Conservation (phyloP, 2,888 invertebrate species). For the Drosophila borealis region DNA sequence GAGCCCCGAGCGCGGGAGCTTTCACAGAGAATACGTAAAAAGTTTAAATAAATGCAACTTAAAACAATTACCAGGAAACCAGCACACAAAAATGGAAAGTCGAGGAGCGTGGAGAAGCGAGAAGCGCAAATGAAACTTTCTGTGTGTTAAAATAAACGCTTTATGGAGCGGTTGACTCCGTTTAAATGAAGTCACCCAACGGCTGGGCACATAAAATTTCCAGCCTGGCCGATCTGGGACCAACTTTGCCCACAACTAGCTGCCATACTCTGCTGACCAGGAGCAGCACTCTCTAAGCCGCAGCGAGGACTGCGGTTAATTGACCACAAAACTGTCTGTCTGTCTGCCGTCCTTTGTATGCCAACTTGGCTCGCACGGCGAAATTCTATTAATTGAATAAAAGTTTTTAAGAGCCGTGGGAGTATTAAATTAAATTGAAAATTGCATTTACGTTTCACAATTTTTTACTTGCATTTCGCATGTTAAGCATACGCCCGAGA, state of each 20-base stretch:
- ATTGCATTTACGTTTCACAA: constrained; percentile 26
- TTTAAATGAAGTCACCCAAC: constrained; percentile 68
- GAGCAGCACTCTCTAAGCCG: constrained; percentile 20
- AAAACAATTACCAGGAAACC: constrained; percentile 74
- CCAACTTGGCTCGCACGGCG: constrained; percentile 7
- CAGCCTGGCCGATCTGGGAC: constrained; percentile 2
- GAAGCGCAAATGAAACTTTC: constrained; percentile 48
- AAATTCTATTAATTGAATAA: constrained; percentile 64
- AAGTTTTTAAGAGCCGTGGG: constrained; percentile 36
- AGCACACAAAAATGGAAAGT: constrained; percentile 43
- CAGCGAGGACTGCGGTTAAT: constrained; percentile 59
- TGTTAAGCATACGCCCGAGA: constrained; percentile 23
- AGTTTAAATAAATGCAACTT: constrained; percentile 76
- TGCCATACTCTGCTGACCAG: constrained; percentile 5
- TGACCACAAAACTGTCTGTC: constrained; percentile 54
- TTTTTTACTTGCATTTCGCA: constrained; percentile 18
- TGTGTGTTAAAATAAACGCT: constrained; percentile 50
- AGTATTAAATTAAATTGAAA: constrained; percentile 33
- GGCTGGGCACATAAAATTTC: constrained; percentile 14
- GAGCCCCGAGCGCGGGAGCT: constrained; percentile 24
- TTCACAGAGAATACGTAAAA: constrained; percentile 40
- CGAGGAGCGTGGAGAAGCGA: constrained; percentile 28
- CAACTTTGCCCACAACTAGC: constrained; percentile 52
- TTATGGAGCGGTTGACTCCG: constrained; percentile 46
- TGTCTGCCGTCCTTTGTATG: constrained; percentile 4